Base-by-base conservation (phyloP, 2,113 vertebrate genomes). In the Albula glossodonta region DNA sequence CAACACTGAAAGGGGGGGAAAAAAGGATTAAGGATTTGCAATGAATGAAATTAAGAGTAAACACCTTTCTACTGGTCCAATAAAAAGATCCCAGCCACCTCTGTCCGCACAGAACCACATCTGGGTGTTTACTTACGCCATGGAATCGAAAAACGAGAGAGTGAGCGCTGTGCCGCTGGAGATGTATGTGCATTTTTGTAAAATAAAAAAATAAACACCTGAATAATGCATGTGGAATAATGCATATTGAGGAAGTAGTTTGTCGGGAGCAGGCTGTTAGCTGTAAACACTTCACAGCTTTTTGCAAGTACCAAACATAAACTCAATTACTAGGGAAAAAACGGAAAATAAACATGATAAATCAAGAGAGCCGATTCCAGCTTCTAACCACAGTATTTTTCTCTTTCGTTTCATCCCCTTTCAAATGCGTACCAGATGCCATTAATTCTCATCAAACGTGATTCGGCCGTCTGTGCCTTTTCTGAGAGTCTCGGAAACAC, bases 311-410 rank as follows among this genome's bases (percentile, higher is more conserved):
- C 77, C 84, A 48, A 78, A 79, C 41, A n/a, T 11, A 53, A 53
- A 74, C 74, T 78, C 84, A 13, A 25, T 80, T 79, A 49, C 74
- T 48, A 77, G 70, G 8, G 31, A 74, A 85, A 48, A 77, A 51
- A 6, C 11, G 25, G 41, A 80, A 78, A 57, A 79, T 79, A 79
- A 80, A 80, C 50, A 79, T 74, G 13, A 57, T 66, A 8, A 25
- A 52, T 50, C 60, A 63, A 52, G 84, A 79, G 78, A 79, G 25
- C 12, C 56, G 15, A 31, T 41, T 41, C 25, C 17, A 25, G 19
- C 31, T 15, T 31, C 25, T 6, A 25, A 15, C 52, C 53, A 41
- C 5, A n/a, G 2, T 48, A 60, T n/a, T 82, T 51, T 25, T 17
- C 2, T 11, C 19, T 83, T 82, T 60, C 4, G 48, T 31, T 48